These are phyloP conservation scores for Narcine bancroftii DNA, from an alignment of 2,113 vertebrate species.

Conservation along the genomic window DNA sequence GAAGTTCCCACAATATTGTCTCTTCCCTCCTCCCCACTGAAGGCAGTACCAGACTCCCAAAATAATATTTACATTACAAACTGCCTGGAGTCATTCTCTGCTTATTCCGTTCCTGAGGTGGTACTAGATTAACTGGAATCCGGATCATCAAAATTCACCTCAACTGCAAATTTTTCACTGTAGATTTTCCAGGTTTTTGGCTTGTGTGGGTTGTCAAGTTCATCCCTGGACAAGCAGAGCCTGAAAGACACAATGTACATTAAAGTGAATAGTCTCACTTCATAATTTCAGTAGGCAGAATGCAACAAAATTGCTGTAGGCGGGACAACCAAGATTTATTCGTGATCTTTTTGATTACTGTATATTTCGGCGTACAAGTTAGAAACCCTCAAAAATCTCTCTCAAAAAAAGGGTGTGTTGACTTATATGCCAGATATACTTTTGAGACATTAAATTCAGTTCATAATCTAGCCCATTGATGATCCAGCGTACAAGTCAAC, in stretches of 20 bases:
- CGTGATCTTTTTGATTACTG: too few species aligned
- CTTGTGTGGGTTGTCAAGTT: slow-evolving; percentile 91
- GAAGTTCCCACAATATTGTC: slow-evolving; percentile 7
- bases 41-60: slow-evolving; percentile 27
- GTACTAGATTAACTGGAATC: slow-evolving; percentile 37
- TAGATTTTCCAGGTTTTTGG: slow-evolving; percentile 79
- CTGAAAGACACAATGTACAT: slow-evolving; percentile 50
- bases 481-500: too few species aligned
- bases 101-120: slow-evolving; percentile 15
- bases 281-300: too few species aligned
- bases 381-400: too few species aligned
- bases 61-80: slow-evolving; percentile 31
- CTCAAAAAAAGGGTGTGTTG: too few species aligned
- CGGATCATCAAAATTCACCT: slow-evolving; percentile 60
- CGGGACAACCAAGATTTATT: too few species aligned
- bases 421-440: too few species aligned
- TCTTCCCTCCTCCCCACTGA: neutral
- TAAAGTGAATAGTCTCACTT: neutral
- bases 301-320: too few species aligned
- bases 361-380: too few species aligned
- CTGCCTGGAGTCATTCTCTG: slow-evolving; percentile 17
- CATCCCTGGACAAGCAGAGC: slow-evolving; percentile 72
- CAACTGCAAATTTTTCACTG: slow-evolving; percentile 74
- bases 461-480: too few species aligned
- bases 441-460: too few species aligned